Percentiles rank a stretch among this genome's conserved stretches.
These are phyloP conservation scores for Scophthalmus maximus DNA, from an alignment of 2,113 vertebrate species.

Conservation along the genomic window DNA sequence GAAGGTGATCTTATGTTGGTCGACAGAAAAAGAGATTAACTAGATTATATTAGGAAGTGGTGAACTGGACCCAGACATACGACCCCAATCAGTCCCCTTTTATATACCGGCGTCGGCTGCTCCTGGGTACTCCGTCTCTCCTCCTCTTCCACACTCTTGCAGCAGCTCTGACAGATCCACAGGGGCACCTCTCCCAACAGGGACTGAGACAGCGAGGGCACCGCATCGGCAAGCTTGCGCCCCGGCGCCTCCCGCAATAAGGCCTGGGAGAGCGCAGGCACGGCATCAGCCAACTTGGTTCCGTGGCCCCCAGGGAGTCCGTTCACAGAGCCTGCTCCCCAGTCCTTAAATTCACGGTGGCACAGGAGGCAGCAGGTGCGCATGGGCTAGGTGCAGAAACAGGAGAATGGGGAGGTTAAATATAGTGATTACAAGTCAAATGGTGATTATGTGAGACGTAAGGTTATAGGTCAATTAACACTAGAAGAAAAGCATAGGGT, in stretches of 20 bases:
- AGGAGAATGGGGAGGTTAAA: constrained; percentile 46
- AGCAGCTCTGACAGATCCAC: constrained; percentile 99
- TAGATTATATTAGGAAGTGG: constrained; percentile 12
- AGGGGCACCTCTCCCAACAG: constrained; percentile 97
- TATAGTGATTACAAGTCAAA: not conserved
- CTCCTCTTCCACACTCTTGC: constrained; percentile 97
- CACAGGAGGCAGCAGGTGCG: constrained; percentile 98
- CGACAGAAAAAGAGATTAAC: not conserved
- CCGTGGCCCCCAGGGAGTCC: constrained; percentile 89
- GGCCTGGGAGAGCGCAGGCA: constrained; percentile 95
- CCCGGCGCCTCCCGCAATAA: constrained; percentile 91
- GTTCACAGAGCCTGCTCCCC: constrained; percentile 90
- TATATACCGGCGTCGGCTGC: constrained; percentile 88
- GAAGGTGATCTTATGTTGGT: not conserved
- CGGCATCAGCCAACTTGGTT: constrained; percentile 88
- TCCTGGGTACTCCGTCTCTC: constrained; percentile 92
- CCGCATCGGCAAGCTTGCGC: constrained; percentile 90
- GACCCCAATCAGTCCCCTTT: constrained; percentile 38
- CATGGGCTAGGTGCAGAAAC: constrained; percentile 84
- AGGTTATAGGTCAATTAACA: not conserved
- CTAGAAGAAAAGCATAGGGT: not conserved
- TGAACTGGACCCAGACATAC: constrained; percentile 17
- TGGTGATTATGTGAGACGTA: not conserved
- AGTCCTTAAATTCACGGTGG: constrained; percentile 97
- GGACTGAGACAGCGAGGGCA: constrained; percentile 95